Evolutionary conservation across 2,888 invertebrate species (phyloP), one percentile per base, ranked within the genome.

Genomic region (Cistogaster globosa): DNA sequence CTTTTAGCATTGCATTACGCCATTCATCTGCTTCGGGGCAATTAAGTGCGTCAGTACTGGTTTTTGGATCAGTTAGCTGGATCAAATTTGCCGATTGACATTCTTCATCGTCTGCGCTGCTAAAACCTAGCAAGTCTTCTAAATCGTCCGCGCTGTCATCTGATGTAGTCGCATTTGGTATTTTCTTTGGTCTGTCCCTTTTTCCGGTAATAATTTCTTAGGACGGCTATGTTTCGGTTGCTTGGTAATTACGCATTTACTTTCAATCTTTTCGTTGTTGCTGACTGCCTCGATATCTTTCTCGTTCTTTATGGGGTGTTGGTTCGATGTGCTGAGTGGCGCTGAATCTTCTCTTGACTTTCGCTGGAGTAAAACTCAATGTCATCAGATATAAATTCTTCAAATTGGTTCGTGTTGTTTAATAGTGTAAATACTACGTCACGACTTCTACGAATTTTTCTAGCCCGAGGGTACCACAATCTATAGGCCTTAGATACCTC

Each of bases 1-100:
- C 80, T 48, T 69, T 68, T 22, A 69, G 36, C 84, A 86, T 86
- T 7, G 83, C 80, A 14, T 32, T 18, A 16, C 74, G 51, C 84
- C 83, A 84, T 76, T 84, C 82, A 2, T 82, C 18, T 8, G 76
- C 72, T 67, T 79, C 75, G 26, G 79, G 68, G 38, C 76, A 57
- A 22, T 2, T 1, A 11, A 78, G 63, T 38, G 81, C 74, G 55
- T 86, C 71, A 14, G 32, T 26, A 18, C 57, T 71, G 4, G 74
- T 72, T 74, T 69, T 78, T 7, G 78, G 65, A 78, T 80, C 77
- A 8, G 53, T 60, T 12, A 12, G 48, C 20, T 72, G 71, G 63
- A 81, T 72, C 22, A 77, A 57, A 57, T 57, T 74, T 11, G 80
- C 77, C 20, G 72, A 67, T 18, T 74, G 45, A 22, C 60, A 72